These are phyloP conservation scores for Lonchura striata DNA, from an alignment of 2,113 vertebrate genomes.

Conservation along the genomic window DNA sequence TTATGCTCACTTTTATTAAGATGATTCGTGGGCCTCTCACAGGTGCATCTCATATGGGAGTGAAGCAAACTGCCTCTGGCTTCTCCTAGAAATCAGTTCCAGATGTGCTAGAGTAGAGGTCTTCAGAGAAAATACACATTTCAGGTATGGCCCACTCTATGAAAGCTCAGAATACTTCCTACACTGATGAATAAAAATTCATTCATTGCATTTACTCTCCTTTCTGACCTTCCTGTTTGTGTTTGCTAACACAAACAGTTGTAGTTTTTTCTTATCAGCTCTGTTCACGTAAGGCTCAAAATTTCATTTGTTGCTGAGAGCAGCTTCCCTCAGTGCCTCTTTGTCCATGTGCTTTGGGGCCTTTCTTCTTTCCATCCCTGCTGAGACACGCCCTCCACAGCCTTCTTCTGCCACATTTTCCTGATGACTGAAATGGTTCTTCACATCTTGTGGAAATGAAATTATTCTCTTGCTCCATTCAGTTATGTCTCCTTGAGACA, in stretches of 20 bases:
- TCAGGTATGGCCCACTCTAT: background rate
- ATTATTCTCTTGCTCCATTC: background rate
- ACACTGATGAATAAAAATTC: background rate
- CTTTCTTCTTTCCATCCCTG: background rate
- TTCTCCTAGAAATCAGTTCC: conserved; percentile 27
- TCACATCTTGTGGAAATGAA: background rate
- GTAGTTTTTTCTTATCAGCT: background rate
- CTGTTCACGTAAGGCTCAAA: background rate
- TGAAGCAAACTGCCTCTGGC: background rate
- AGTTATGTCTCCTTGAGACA: background rate
- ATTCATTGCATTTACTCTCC: background rate
- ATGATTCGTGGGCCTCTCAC: conserved; percentile 14
- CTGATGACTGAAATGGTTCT: background rate
- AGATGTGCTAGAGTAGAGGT: conserved; percentile 9
- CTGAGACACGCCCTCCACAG: fast-evolving
- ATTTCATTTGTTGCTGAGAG: background rate
- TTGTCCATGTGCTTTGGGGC: background rate
- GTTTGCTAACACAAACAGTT: background rate
- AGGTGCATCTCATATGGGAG: conserved; percentile 46
- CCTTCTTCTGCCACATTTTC: background rate
- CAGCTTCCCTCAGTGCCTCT: background rate
- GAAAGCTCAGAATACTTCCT: conserved; percentile 15
- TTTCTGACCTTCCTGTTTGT: background rate
- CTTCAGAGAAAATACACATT: conserved; percentile 33
- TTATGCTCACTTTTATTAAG: background rate